Evolutionary conservation across 2,797 vertebrate genomes (phyloP).

Genomic region (Enteromius paludinosus): DNA sequence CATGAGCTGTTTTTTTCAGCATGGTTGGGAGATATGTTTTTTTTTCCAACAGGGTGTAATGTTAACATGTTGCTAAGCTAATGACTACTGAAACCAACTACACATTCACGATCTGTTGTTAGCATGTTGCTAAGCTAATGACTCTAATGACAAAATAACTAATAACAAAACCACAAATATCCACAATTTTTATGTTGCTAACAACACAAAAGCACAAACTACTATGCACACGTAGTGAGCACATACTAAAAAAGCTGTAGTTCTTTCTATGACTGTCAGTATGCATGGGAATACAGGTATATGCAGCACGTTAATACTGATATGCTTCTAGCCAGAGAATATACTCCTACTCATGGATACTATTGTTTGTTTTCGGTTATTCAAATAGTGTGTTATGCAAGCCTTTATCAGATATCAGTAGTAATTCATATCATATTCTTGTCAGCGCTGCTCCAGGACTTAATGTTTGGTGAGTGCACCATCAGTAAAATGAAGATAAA

Average conservation of each 20-base stretch:
- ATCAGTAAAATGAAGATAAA: conserved; percentile 63
- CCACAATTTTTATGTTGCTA: background rate
- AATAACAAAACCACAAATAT: too few species aligned
- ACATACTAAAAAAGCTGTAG: background rate
- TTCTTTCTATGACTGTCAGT: background rate
- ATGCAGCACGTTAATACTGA: background rate
- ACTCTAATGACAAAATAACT: too few species aligned
- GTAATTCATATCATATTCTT: conserved; percentile 51
- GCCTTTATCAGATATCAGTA: conserved; percentile 41
- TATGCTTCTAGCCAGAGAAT: background rate
- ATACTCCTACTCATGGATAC: conserved; percentile 8
- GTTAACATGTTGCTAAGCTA: background rate
- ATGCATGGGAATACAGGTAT: background rate
- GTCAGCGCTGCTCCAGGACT: conserved; percentile 49
- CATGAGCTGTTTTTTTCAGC: too few species aligned
- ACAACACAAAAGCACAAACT: too few species aligned
- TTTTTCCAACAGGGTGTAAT: background rate
- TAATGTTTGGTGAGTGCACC: conserved; percentile 50
- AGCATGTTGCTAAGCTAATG: background rate
- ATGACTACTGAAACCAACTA: background rate
- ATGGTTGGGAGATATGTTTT: too few species aligned
- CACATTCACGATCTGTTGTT: background rate
- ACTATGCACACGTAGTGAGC: background rate
- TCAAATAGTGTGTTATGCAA: conserved; percentile 40
- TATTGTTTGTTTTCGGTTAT: conserved; percentile 35